Percentiles rank a stretch among this genome's conserved stretches.
These are phyloP conservation scores for Drosophila kambysellisi DNA, from an alignment of 2,888 invertebrate genomes.

Conservation along the genomic window DNA sequence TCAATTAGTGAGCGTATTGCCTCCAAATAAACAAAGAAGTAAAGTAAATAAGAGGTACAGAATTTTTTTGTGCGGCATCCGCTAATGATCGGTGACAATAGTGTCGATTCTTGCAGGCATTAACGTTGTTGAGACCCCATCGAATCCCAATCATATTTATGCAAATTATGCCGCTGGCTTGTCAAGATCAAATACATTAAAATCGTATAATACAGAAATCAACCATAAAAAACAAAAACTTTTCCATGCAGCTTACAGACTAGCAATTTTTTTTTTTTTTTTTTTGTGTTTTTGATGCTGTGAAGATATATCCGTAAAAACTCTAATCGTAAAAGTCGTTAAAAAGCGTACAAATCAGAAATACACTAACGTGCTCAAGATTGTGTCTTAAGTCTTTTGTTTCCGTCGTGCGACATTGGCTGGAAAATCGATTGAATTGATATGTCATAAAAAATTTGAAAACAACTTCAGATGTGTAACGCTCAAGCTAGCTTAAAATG, in stretches of 20 bases:
- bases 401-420: conserved; percentile 54
- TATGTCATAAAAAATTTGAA: conserved; percentile 27
- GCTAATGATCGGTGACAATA: conserved; percentile 42
- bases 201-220: conserved; percentile 58
- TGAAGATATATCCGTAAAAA: conserved; percentile 35
- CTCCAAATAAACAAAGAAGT: conserved; percentile 35
- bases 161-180: conserved; percentile 65
- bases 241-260: conserved; percentile 4
- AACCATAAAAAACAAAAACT: conserved; percentile 35
- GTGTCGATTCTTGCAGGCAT: conserved; percentile 53
- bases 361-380: conserved; percentile 40
- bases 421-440: conserved; percentile 44
- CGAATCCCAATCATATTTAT: conserved; percentile 62
- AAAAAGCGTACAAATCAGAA: conserved; percentile 29
- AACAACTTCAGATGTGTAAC: neutral
- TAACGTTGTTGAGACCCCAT: conserved; percentile 17
- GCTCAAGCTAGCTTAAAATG: neutral
- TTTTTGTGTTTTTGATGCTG: conserved; percentile 35
- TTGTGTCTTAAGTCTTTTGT: conserved; percentile 77
- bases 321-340: conserved; percentile 69
- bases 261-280: conserved; percentile 28
- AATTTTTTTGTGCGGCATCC: conserved; percentile 33
- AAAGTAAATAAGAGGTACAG: conserved; percentile 32
- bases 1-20: conserved; percentile 36
- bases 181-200: conserved; percentile 77